Evolutionary conservation across 2,888 invertebrate genomes (phyloP), one percentile per base, ranked within the genome.

Genomic region (Blastobasis lacticolella): DNA sequence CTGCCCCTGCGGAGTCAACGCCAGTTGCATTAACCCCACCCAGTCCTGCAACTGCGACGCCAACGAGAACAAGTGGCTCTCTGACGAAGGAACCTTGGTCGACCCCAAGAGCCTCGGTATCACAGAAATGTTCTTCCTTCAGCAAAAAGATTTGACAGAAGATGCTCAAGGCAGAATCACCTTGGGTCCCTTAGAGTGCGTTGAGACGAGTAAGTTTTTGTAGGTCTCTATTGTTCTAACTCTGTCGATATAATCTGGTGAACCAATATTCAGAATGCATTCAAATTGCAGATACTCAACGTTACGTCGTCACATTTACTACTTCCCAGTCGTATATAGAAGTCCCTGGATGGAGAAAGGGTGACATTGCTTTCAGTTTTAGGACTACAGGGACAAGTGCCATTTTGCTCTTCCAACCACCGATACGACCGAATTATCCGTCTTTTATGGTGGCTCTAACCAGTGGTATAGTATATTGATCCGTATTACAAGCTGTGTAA

Each of bases 21-120:
- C 92, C 63, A 94, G 94, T 50, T 97, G 97, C 80, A 93, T 94
- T 48, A 94, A 94, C 73, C 91, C 94, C 42, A 91, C 92, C 48
- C 92, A 94, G 68, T 94, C 94, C 63, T 97, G 97, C 85, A 97
- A 97, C 81, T 98, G 97, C 72, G 97, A 98, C 78, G 92, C 94
- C 10, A 93, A 93, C 49, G 94, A 95, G 70, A 94, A 93, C 62
- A 94, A 96, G 78, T 97, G 96, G 96, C 91, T 94, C 59, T 93
- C 94, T 1, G 97, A 97, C 71, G 95, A 96, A 79, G 97, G 97
- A 4, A 94, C 92, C 62, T 94, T 95, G 68, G 93, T 92, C 7
- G 91, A 92, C 60, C 93, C 94, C 0, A 91, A 91, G 61, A 95
- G 96, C 68, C 89, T 97, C 58, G 97, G 97, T 23, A 94, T 97